Conservation (phyloP, 92 coral and sea anemone genomes). For the Porites cylindrica region DNA sequence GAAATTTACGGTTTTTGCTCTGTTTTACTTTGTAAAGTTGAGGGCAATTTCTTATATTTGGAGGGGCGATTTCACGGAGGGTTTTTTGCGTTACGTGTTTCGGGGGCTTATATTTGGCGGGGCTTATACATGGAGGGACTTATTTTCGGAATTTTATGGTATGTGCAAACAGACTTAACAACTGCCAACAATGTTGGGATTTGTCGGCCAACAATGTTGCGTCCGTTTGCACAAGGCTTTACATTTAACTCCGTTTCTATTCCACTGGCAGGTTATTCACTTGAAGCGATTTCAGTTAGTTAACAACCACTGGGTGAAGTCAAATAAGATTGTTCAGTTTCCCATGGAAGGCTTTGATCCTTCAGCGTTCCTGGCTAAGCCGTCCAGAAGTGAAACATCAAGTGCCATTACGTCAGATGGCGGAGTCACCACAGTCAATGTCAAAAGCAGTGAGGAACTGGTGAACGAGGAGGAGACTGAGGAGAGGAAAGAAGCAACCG, state of each 20-base stretch:
- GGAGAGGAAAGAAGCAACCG: constrained; percentile 1
- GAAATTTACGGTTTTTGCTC: too few species aligned
- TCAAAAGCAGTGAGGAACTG: constrained; percentile 72
- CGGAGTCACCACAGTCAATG: constrained; percentile 83
- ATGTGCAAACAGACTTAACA: too few species aligned
- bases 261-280: constrained; percentile 81
- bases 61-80: too few species aligned
- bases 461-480: constrained; percentile 55
- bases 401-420: constrained; percentile 34
- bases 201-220: too few species aligned
- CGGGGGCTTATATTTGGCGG: too few species aligned
- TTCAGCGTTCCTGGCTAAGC: constrained; percentile 94
- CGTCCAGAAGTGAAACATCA: constrained; percentile 21
- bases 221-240: neutral
- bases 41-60: too few species aligned
- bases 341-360: constrained; percentile 95
- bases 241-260: neutral
- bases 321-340: constrained; percentile 94
- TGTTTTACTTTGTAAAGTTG: too few species aligned
- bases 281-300: constrained; percentile 96
- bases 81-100: too few species aligned
- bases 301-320: constrained; percentile 98
- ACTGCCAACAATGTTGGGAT: too few species aligned
- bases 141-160: too few species aligned
- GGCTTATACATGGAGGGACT: too few species aligned